These are phyloP conservation scores for Pan troglodytes DNA, from an alignment of 2,113 vertebrate genomes.

Conservation along the genomic window NHGRI_mPanTro3-v2.1_pri NC_072413.2:24449501-24450000, in stretches of 20 bases:
- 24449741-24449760: not conserved
- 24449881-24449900: not conserved
- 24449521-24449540: not conserved
- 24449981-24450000: not conserved
- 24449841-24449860: not conserved
- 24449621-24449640: not conserved
- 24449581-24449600: not conserved
- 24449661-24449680: not conserved
- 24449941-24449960: not conserved
- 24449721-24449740: not conserved
- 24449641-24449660: not conserved
- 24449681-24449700: constrained; percentile 1
- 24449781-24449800: not conserved
- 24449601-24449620: not conserved
- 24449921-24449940: not conserved
- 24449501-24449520: not conserved
- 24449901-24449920: not conserved
- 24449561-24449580: not conserved
- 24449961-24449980: not conserved
- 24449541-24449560: not conserved
- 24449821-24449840: not conserved
- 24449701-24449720: not conserved
- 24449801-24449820: not conserved
- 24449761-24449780: not conserved
- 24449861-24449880: not conserved